Evolutionary conservation across 2,797 vertebrate species (phyloP).

Genomic region (Arremon brunneinucha): DNA sequence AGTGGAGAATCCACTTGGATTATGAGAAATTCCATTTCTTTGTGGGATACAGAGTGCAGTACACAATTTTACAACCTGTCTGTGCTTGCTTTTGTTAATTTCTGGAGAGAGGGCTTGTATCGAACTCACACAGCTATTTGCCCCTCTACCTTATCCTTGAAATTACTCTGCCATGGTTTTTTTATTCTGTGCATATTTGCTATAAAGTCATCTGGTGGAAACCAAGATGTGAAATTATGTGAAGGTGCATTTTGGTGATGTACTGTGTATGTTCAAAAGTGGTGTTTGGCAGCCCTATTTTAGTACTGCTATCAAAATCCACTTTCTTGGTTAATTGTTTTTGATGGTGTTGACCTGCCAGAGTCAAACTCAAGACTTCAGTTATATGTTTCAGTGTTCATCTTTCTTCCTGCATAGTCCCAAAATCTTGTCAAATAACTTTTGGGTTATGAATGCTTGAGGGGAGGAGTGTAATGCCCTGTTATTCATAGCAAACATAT

Average conservation of each 20-base stretch:
- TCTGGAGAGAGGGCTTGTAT: neutral
- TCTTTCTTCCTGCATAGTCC: neutral
- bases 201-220: neutral
- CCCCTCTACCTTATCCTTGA: neutral
- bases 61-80: neutral
- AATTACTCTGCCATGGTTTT: rapidly evolving
- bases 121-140: neutral
- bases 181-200: neutral
- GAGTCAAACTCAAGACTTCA: neutral
- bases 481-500: neutral
- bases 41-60: neutral
- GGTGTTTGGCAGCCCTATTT: neutral
- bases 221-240: neutral
- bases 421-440: neutral
- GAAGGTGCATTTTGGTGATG: neutral
- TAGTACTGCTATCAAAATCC: neutral
- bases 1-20: neutral
- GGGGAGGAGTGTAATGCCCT: neutral
- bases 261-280: neutral
- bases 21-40: neutral
- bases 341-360: neutral
- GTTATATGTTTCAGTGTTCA: neutral
- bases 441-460: neutral
- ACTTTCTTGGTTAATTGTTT: neutral
- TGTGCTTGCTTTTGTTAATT: neutral